Percentiles rank a stretch among this genome's conserved stretches.
These are phyloP conservation scores for Colletes gigas DNA, from an alignment of 1,140 invertebrate genomes.

Conservation along the genomic window DNA sequence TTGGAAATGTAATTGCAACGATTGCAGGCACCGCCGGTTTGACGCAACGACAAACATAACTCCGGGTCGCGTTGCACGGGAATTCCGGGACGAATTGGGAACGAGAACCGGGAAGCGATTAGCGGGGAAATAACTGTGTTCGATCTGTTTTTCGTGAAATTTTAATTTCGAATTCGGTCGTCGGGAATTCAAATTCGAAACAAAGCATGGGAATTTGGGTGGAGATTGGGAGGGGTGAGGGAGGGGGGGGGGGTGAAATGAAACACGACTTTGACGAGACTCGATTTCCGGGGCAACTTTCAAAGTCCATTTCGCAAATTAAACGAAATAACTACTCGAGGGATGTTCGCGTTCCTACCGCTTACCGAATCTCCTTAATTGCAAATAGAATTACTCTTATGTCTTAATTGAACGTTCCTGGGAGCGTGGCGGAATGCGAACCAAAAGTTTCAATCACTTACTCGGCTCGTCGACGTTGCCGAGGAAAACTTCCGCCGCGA, in stretches of 20 bases:
- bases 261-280: neutral
- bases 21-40: neutral
- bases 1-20: slow-evolving; percentile 46
- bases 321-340: neutral
- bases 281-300: neutral
- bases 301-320: neutral
- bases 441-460: slow-evolving; percentile 66
- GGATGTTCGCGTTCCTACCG: neutral
- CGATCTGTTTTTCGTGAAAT: neutral
- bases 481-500: slow-evolving; percentile 64
- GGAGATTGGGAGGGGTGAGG: no score
- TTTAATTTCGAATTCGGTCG: neutral
- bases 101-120: neutral
- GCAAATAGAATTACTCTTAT: neutral
- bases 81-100: neutral
- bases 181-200: neutral
- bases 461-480: slow-evolving; percentile 68
- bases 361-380: neutral
- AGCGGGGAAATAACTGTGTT: neutral
- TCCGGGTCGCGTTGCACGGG: neutral
- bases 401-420: neutral
- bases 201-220: neutral
- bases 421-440: neutral
- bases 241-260: no score
- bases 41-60: neutral